Conservation (phyloP, 2,113 vertebrate genomes). For the Cathartes aura region DNA sequence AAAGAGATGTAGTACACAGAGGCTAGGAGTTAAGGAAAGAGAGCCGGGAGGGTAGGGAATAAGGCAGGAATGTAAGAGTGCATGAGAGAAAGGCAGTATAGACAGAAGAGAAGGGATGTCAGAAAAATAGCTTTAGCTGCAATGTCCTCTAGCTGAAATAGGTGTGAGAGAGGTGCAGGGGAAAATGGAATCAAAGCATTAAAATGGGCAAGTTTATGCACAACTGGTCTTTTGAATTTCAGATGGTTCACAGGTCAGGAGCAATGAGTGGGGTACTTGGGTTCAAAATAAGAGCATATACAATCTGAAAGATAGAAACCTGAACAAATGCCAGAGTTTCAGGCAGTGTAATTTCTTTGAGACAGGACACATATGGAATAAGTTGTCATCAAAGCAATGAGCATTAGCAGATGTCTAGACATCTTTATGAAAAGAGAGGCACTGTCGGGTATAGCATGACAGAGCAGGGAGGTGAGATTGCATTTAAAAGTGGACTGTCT, state of each 20-base stretch:
- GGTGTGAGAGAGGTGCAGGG: not conserved
- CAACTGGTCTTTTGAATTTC: not conserved
- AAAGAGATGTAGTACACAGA: not conserved
- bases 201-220: not conserved
- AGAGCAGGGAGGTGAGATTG: not conserved
- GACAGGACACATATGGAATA: slow-evolving; percentile 26
- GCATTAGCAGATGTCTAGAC: slow-evolving; percentile 49
- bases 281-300: not conserved
- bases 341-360: slow-evolving; percentile 22
- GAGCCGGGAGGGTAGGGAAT: not conserved
- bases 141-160: not conserved
- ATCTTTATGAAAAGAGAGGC: not conserved
- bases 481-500: not conserved
- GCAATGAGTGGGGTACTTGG: not conserved
- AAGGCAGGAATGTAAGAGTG: not conserved
- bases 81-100: not conserved
- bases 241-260: not conserved
- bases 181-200: not conserved
- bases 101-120: not conserved
- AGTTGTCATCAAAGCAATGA: slow-evolving; percentile 42
- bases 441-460: not conserved
- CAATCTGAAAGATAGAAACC: not conserved
- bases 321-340: slow-evolving; percentile 28
- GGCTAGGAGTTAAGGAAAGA: not conserved
- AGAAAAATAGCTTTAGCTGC: not conserved